Conservation (phyloP, 37 sponge, comb jelly and placozoan species). For the Crambe crambe region DNA sequence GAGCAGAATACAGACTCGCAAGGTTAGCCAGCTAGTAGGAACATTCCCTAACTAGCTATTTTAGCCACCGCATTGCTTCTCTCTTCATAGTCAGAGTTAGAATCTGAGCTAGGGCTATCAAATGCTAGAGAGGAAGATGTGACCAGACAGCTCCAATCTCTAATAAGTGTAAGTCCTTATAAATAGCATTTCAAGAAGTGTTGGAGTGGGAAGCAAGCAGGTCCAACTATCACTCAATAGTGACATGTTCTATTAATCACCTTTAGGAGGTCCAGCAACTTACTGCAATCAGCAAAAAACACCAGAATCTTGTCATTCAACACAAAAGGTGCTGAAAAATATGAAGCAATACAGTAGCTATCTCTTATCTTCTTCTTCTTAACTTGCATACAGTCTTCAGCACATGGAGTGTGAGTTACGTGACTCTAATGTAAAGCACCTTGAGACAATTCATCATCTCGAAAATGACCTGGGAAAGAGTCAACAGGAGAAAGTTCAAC, state of each 20-base stretch:
- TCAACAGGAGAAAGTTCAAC: background rate
- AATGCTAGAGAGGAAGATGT: background rate
- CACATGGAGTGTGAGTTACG: constrained; percentile 4
- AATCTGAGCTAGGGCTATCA: constrained; percentile 23
- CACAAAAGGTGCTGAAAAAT: constrained; percentile 14
- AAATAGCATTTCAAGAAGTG: too few relatives aligned
- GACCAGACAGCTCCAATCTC: constrained; percentile 4
- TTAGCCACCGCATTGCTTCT: too few relatives aligned
- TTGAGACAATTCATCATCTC: constrained; percentile 1
- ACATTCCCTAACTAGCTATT: background rate
- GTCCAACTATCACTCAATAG: background rate
- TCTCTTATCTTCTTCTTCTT: too few relatives aligned
- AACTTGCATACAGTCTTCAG: constrained; percentile 42
- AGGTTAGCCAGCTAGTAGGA: background rate
- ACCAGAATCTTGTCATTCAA: constrained; percentile 19
- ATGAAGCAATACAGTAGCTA: too few relatives aligned
- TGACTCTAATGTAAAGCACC: background rate
- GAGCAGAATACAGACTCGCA: background rate
- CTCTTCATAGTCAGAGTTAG: background rate
- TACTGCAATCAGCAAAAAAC: background rate
- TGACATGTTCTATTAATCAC: background rate
- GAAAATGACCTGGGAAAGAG: constrained; percentile 17
- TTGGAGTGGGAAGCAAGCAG: too few relatives aligned
- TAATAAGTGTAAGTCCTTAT: constrained; percentile 23
- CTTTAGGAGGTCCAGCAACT: constrained; percentile 26